phyloP scores from a whole-genome alignment of 2,888 invertebrate genomes.

The Patella caerulea region DNA sequence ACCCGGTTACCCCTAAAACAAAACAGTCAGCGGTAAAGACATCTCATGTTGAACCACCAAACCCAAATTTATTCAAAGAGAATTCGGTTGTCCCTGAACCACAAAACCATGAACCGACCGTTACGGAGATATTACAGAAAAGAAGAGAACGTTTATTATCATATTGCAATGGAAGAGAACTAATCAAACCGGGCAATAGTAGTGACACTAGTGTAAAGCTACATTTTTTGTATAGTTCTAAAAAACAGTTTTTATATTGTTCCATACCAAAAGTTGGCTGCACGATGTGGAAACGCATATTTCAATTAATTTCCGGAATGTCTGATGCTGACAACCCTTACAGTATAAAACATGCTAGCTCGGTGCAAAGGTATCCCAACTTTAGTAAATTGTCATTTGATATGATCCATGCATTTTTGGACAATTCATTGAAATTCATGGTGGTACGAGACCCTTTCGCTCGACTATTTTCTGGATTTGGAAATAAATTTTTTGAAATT shows the following conservation, averaged over 20 bases:
- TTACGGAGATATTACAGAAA: no score
- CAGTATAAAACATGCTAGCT: constrained; percentile 23
- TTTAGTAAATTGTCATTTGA: constrained; percentile 15
- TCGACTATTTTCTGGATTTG: constrained; percentile 51
- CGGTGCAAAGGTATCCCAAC: constrained; percentile 20
- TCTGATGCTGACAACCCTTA: constrained; percentile 34
- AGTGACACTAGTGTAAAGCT: no score
- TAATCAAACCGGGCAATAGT: no score
- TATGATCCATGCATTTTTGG: constrained; percentile 2
- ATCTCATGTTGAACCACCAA: no score
- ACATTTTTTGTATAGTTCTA: no score
- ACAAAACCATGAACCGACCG: no score
- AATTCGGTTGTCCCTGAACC: no score
- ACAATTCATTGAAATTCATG: constrained; percentile 41
- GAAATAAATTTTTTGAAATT: constrained; percentile 53
- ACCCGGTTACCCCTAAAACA: no score
- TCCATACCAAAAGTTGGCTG: constrained; percentile 57
- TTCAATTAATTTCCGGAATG: constrained; percentile 34
- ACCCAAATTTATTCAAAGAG: no score
- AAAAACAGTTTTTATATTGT: constrained; percentile 44
- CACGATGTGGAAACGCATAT: constrained; percentile 48
- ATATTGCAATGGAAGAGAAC: no score
- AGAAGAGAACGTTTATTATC: no score
- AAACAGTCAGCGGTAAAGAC: no score
- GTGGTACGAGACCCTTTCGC: constrained; percentile 54